Conservation (phyloP, 2,888 invertebrate genomes). For the Drosophila mayaguana region DNA sequence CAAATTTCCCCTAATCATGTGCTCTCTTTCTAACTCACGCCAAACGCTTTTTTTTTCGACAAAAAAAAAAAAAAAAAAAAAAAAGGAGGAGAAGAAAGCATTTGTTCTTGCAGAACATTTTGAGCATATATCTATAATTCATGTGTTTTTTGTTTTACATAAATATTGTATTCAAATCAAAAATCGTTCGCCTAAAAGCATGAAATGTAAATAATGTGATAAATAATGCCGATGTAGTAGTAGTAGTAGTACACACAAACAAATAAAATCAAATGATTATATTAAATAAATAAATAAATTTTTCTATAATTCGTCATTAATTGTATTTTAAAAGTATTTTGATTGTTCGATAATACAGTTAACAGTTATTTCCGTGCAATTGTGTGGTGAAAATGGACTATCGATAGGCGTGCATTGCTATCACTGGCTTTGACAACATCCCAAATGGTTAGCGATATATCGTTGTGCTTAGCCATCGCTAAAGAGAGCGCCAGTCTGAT, state of each 20-base stretch:
- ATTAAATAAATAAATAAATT: not conserved
- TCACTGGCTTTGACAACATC: not conserved
- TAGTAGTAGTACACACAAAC: too few species aligned
- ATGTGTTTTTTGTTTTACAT: not conserved
- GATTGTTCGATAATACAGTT: not conserved
- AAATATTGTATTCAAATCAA: not conserved
- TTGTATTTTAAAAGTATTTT: not conserved
- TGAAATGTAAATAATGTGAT: not conserved
- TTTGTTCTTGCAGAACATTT: not conserved
- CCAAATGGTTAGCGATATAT: conserved; percentile 25
- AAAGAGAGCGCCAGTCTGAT: conserved; percentile 61
- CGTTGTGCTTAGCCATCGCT: conserved; percentile 32
- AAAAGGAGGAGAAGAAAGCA: not conserved
- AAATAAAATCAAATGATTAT: not conserved
- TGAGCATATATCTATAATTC: not conserved
- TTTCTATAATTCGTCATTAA: not conserved
- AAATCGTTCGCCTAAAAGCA: too few species aligned
- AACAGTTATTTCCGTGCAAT: not conserved
- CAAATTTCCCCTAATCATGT: not conserved
- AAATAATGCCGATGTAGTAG: not conserved
- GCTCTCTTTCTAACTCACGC: not conserved
- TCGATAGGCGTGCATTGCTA: conserved; percentile 31
- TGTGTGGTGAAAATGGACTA: not conserved
- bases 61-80: not conserved
- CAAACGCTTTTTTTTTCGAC: not conserved